These are phyloP conservation scores for Alauda arvensis DNA, from an alignment of 2,797 vertebrate species.

Conservation along the genomic window DNA sequence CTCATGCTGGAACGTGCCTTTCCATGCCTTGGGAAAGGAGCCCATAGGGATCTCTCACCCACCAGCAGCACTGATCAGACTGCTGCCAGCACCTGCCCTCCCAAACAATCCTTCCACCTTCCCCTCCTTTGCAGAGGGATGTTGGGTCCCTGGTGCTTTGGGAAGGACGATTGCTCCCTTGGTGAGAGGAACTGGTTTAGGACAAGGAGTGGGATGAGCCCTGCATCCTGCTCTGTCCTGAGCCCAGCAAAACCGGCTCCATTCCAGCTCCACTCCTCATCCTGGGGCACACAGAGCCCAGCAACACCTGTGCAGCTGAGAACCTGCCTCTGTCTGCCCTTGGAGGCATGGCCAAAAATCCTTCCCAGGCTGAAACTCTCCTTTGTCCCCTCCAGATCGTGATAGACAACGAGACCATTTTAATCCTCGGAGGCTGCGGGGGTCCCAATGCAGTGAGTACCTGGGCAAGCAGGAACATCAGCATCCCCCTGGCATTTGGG, in stretches of 20 bases:
- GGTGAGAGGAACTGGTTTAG: background rate
- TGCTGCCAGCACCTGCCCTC: background rate
- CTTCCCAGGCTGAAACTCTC: background rate
- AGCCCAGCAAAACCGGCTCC: background rate
- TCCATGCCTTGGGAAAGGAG: background rate
- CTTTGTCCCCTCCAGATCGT: constrained; percentile 80
- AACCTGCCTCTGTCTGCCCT: background rate
- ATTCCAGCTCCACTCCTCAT: background rate
- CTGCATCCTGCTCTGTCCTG: rapidly evolving
- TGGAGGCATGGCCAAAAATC: background rate
- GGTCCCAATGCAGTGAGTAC: constrained; percentile 94
- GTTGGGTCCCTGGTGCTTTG: rapidly evolving
- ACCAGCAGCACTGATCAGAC: background rate
- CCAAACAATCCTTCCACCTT: background rate
- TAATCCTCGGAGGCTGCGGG: constrained; percentile 94
- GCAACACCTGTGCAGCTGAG: rapidly evolving
- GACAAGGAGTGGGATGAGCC: background rate
- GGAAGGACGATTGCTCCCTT: background rate
- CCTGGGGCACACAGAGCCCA: rapidly evolving
- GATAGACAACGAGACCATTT: constrained; percentile 88
- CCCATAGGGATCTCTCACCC: background rate
- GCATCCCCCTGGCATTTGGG: background rate
- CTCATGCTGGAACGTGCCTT: rapidly evolving
- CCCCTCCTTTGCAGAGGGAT: background rate
- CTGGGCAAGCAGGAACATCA: rapidly evolving